Evolutionary conservation across 2,888 invertebrate genomes (phyloP).

Genomic region (Lepidocyrtoides sp.): DNA sequence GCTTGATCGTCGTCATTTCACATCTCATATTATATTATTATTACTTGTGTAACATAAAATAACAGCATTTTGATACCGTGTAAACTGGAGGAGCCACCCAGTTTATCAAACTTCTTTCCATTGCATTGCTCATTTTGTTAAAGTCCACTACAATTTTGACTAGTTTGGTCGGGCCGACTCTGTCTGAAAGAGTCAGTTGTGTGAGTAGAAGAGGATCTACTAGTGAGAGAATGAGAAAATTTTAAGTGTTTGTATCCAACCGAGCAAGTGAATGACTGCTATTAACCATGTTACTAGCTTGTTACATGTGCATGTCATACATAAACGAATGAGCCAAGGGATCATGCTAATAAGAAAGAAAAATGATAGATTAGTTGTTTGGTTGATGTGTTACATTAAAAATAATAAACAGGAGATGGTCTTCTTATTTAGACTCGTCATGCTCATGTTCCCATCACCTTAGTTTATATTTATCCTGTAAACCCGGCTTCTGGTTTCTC

Average conservation of each 20-base stretch:
- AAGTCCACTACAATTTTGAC: conserved; percentile 1
- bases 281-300: conserved; percentile 57
- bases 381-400: conserved; percentile 51
- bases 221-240: conserved; percentile 40
- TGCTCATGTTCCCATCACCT: conserved; percentile 69
- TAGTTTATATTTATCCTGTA: conserved; percentile 5
- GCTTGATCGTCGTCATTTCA: conserved; percentile 43
- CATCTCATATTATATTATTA: not conserved
- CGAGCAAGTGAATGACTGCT: conserved; percentile 65
- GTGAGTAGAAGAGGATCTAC: conserved; percentile 33
- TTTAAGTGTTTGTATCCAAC: conserved; percentile 73
- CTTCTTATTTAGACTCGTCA: conserved; percentile 5
- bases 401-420: conserved; percentile 30
- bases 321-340: not conserved
- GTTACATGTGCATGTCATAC: conserved; percentile 57
- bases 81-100: conserved; percentile 64
- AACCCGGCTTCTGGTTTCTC: conserved; percentile 43
- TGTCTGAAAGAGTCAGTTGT: conserved; percentile 47
- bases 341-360: conserved; percentile 63
- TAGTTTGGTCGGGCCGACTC: not conserved
- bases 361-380: conserved; percentile 74
- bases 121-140: not conserved
- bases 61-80: conserved; percentile 69
- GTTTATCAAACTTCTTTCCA: not conserved
- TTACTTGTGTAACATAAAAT: conserved; percentile 14